Evolutionary conservation across 2,113 vertebrate genomes (phyloP).

Genomic region (Cettia cetti): DNA sequence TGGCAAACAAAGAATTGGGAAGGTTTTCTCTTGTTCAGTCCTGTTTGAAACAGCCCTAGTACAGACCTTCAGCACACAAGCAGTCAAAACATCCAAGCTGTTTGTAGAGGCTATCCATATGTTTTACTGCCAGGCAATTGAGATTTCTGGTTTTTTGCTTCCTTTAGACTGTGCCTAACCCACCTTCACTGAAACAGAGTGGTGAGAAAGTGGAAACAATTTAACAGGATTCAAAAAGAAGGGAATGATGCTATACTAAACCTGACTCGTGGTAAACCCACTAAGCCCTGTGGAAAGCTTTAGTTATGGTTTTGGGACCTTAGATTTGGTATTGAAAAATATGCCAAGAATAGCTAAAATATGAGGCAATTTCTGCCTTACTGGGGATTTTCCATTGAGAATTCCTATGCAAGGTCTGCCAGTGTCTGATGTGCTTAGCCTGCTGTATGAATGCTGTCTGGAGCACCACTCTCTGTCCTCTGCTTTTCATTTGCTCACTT

Average conservation of each 20-base stretch:
- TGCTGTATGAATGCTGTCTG: background rate
- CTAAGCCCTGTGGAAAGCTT: background rate
- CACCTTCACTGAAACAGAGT: background rate
- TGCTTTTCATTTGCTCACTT: background rate
- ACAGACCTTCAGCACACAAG: background rate
- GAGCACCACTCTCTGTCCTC: background rate
- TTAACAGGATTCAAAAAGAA: background rate
- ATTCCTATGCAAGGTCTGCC: background rate
- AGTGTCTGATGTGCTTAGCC: background rate
- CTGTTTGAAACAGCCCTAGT: background rate
- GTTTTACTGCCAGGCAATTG: background rate
- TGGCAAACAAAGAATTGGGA: background rate
- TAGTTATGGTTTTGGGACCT: background rate
- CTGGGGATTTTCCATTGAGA: background rate
- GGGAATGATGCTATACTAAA: background rate
- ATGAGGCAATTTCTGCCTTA: background rate
- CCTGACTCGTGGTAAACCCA: background rate
- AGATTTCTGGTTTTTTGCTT: background rate
- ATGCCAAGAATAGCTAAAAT: background rate
- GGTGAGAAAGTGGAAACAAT: conserved; percentile 22
- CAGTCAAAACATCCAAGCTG: background rate
- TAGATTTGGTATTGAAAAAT: background rate
- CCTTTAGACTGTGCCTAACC: background rate
- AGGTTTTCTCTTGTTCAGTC: background rate
- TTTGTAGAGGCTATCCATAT: background rate